These are phyloP conservation scores for Baryphthengus martii DNA, from an alignment of 2,113 vertebrate genomes.

Conservation along the genomic window DNA sequence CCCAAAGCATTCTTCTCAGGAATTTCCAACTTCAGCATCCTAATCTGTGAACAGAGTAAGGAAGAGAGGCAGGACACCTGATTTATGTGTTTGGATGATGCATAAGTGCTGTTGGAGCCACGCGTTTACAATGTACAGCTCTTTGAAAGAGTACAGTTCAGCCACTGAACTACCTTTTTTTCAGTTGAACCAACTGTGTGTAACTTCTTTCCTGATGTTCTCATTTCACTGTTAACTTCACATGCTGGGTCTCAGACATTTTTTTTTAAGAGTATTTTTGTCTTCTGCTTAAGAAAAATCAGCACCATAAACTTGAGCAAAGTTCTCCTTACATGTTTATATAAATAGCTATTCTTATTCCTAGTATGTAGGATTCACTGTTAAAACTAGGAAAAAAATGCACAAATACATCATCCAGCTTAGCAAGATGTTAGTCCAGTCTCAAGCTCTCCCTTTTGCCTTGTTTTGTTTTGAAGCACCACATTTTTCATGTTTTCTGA, in stretches of 20 bases:
- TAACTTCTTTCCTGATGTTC: neutral
- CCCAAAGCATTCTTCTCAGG: neutral
- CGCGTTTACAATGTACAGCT: neutral
- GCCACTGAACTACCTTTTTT: neutral
- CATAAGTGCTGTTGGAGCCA: neutral
- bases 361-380: neutral
- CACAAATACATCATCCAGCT: neutral
- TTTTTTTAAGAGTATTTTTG: neutral
- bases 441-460: neutral
- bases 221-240: neutral
- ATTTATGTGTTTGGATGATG: neutral
- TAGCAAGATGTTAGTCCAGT: neutral
- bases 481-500: slow-evolving; percentile 7
- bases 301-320: neutral
- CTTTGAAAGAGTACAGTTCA: neutral
- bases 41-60: neutral
- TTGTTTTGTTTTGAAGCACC: neutral
- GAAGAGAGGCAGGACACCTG: neutral
- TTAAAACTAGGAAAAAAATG: neutral
- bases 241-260: neutral
- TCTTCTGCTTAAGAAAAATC: neutral
- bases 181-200: neutral
- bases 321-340: neutral
- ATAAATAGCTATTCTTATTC: neutral
- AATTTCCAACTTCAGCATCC: neutral